These are phyloP conservation scores for Brenthis daphne DNA, from an alignment of 2,888 invertebrate genomes.

Conservation along the genomic window DNA sequence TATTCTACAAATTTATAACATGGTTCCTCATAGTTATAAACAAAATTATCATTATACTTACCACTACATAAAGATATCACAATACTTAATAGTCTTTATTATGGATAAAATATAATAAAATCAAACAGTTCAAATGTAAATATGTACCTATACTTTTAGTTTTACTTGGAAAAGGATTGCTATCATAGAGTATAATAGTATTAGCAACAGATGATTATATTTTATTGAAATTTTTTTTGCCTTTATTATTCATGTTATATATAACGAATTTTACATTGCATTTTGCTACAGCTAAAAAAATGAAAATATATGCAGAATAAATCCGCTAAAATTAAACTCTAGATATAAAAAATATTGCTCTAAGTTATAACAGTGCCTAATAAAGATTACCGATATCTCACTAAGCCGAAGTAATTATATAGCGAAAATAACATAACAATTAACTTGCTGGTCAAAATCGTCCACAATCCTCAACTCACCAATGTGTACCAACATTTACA, in stretches of 20 bases:
- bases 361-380: background rate
- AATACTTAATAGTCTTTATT: conserved; percentile 76
- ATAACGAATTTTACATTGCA: background rate
- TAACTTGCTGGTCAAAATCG: conserved; percentile 15
- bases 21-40: conserved; percentile 56
- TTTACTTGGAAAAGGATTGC: no score
- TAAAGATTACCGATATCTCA: background rate
- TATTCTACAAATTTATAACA: conserved; percentile 69
- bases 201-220: background rate
- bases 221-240: background rate
- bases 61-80: conserved; percentile 70
- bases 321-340: background rate
- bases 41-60: conserved; percentile 61
- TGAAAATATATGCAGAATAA: background rate
- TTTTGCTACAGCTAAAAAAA: background rate
- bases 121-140: conserved; percentile 3
- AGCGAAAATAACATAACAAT: conserved; percentile 7
- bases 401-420: background rate
- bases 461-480: conserved; percentile 7
- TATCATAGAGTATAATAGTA: no score
- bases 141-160: no score
- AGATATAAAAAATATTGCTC: conserved; percentile 4
- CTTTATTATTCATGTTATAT: background rate
- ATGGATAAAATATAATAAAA: conserved; percentile 36
- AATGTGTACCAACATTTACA: conserved; percentile 5